Percentiles rank a stretch among this genome's conserved stretches.
These are phyloP conservation scores for Sebastes oblongus DNA, from an alignment of 2,797 vertebrate genomes.

Conservation along the genomic window DNA sequence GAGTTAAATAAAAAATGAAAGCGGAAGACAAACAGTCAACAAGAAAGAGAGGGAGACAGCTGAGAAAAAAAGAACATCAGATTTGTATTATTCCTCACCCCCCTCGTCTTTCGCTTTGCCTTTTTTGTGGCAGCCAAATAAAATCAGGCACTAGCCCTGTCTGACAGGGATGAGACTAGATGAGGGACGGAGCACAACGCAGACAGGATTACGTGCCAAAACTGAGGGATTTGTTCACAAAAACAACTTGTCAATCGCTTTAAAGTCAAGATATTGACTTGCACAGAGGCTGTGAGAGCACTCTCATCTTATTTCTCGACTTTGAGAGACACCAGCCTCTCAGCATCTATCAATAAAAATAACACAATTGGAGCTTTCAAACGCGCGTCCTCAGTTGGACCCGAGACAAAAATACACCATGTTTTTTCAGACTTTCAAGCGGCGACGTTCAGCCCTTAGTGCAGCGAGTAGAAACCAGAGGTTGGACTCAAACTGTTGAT, in stretches of 20 bases:
- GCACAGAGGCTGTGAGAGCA: slow-evolving; percentile 39
- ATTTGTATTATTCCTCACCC: slow-evolving; percentile 33
- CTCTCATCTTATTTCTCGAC: slow-evolving; percentile 53
- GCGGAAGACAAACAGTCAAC: slow-evolving; percentile 37
- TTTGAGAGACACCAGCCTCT: slow-evolving; percentile 52
- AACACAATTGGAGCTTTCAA: slow-evolving; percentile 55
- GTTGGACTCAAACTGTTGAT: slow-evolving; percentile 50
- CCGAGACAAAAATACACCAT: slow-evolving; percentile 30
- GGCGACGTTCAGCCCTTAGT: slow-evolving; percentile 1
- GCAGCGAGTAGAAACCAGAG: slow-evolving; percentile 15
- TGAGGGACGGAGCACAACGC: slow-evolving; percentile 53
- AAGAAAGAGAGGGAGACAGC: slow-evolving; percentile 39
- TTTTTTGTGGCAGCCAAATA: slow-evolving; percentile 58
- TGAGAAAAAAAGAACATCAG: slow-evolving; percentile 42
- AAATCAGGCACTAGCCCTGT: slow-evolving; percentile 50
- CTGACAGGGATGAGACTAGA: slow-evolving; percentile 63
- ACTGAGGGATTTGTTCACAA: slow-evolving; percentile 67
- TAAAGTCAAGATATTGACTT: slow-evolving; percentile 71
- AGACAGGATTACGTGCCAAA: slow-evolving; percentile 65
- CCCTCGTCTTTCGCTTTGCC: slow-evolving; percentile 17
- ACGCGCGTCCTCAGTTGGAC: slow-evolving; percentile 37
- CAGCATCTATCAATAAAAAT: slow-evolving; percentile 65
- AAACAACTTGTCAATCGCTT: slow-evolving; percentile 72
- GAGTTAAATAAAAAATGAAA: slow-evolving; percentile 48
- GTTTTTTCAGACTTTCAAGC: slow-evolving; percentile 31